Percentiles rank a stretch among this genome's conserved stretches.
Evolutionary conservation across 2,888 invertebrate species (phyloP).

Genomic region (Spodoptera exigua): DNA sequence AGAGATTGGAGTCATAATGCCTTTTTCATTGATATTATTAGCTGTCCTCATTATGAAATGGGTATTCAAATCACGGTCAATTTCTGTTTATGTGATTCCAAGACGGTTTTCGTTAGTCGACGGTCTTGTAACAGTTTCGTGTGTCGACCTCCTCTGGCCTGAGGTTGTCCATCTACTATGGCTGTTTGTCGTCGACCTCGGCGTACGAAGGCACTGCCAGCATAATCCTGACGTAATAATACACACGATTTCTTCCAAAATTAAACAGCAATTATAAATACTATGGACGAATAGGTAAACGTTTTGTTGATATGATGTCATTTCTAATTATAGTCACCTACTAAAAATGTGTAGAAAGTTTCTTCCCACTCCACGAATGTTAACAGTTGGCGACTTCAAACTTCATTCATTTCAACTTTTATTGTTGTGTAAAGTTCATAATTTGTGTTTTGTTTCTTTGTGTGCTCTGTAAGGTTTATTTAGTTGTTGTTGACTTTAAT

Average conservation of each 20-base stretch:
- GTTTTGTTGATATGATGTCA: slow-evolving; percentile 33
- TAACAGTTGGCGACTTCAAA: neutral
- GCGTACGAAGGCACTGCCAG: slow-evolving; percentile 39
- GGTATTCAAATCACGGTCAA: neutral
- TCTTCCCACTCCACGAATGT: neutral
- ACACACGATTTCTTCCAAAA: slow-evolving; percentile 43
- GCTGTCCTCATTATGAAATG: no score
- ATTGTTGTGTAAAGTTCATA: slow-evolving; percentile 8
- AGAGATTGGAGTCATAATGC: no score
- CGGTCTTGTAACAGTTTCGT: slow-evolving; percentile 58
- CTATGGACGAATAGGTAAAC: slow-evolving; percentile 45
- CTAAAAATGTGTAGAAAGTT: slow-evolving; percentile 34
- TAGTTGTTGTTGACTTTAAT: slow-evolving; percentile 50
- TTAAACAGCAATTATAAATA: slow-evolving; percentile 50
- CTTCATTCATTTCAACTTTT: slow-evolving; percentile 1
- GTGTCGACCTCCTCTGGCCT: slow-evolving; percentile 56
- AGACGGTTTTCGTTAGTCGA: slow-evolving; percentile 49
- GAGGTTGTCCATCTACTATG: slow-evolving; percentile 51
- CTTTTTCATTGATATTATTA: no score
- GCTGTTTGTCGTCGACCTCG: slow-evolving; percentile 52
- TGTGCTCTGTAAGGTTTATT: slow-evolving; percentile 22
- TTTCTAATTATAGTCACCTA: slow-evolving; percentile 21
- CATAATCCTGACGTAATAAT: slow-evolving; percentile 51
- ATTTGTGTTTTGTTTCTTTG: slow-evolving; percentile 21
- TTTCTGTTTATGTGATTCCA: slow-evolving; percentile 33